A percentile compares a stretch with the other conserved stretches of the same genome.
These are phyloP conservation scores for Propithecus coquereli DNA, from an alignment of 2,113 vertebrate genomes.

Conservation along the genomic window DNA sequence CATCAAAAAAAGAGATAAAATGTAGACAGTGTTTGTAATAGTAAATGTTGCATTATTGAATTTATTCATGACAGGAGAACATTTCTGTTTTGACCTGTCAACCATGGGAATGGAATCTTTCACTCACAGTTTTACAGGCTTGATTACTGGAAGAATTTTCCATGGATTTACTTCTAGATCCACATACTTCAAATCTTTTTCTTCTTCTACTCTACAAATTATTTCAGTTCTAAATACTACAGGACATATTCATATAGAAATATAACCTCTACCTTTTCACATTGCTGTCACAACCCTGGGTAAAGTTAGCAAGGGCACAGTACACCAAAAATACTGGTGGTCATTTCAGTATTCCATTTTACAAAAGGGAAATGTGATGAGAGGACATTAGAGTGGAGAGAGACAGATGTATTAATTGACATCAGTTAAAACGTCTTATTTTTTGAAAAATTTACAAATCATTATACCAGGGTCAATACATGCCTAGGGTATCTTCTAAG, in stretches of 20 bases:
- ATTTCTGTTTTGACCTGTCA: background rate
- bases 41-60: background rate
- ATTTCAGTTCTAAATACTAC: background rate
- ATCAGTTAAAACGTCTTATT: background rate
- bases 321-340: background rate
- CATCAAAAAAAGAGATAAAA: background rate
- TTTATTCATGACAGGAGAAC: background rate
- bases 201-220: background rate
- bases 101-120: background rate
- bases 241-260: background rate
- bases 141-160: background rate
- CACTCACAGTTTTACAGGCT: background rate
- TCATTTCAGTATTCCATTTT: background rate
- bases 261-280: background rate
- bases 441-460: background rate
- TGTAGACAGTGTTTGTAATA: background rate
- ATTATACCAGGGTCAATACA: background rate
- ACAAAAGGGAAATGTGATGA: background rate
- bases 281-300: background rate
- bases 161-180: background rate
- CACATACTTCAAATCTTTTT: background rate
- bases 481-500: background rate
- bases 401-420: background rate
- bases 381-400: background rate
- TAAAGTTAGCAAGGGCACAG: background rate